A percentile compares a stretch with the other conserved stretches of the same genome.
Evolutionary conservation across 2,113 vertebrate species (phyloP).

Genomic region (Centropus bengalensis): DNA sequence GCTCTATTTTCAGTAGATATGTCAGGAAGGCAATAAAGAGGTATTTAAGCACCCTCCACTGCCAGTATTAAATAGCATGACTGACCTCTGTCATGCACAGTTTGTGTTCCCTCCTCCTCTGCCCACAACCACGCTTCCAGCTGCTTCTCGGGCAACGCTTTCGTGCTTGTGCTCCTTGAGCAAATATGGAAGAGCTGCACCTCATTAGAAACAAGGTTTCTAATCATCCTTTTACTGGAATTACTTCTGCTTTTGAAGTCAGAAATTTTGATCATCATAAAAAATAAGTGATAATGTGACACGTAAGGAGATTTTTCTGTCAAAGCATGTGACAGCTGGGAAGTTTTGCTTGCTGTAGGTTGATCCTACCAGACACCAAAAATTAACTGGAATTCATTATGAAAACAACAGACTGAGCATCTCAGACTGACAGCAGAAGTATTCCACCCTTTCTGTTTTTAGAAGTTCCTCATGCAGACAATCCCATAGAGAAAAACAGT

Average conservation of each 20-base stretch:
- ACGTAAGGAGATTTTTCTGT: not conserved
- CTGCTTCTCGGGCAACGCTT: no score
- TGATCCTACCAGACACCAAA: not conserved
- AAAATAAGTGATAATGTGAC: not conserved
- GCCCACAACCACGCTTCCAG: no score
- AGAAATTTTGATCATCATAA: not conserved
- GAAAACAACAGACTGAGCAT: not conserved
- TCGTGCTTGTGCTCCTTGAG: accelerated
- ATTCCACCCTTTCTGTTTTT: not conserved
- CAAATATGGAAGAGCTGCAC: not conserved
- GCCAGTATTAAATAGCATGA: not conserved
- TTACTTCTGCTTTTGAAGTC: not conserved
- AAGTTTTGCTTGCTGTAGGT: not conserved
- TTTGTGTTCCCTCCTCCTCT: no score
- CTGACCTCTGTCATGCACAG: no score
- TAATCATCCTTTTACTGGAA: not conserved
- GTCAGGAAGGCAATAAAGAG: not conserved
- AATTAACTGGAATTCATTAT: not conserved
- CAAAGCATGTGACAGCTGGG: not conserved
- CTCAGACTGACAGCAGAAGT: not conserved
- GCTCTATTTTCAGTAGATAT: not conserved
- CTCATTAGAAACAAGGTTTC: not conserved
- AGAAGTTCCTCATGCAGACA: not conserved
- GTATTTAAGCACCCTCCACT: not conserved
- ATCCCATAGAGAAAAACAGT: not conserved